Percentiles rank a stretch among this genome's conserved stretches.
phyloP scores from a whole-genome alignment of 2,888 invertebrate species.

The Sepiola atlantica region DNA sequence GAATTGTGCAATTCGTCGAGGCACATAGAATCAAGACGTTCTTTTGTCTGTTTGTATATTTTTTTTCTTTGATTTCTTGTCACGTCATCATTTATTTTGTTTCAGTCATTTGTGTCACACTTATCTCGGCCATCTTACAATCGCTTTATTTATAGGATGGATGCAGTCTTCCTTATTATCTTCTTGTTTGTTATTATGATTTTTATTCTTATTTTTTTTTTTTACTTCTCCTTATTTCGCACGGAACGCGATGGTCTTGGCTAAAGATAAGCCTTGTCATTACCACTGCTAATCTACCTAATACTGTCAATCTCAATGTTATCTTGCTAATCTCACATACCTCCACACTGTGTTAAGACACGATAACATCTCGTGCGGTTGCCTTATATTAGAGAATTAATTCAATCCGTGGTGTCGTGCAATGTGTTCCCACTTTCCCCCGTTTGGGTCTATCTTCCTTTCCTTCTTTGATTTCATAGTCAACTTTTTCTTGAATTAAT shows the following conservation, averaged over 20 bases:
- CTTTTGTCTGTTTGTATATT: too few relatives aligned
- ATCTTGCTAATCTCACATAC: slow-evolving; percentile 13
- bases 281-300: neutral
- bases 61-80: neutral
- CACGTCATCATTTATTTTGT: neutral
- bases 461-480: neutral
- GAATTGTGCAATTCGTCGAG: neutral
- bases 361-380: neutral
- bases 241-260: neutral
- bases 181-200: too few relatives aligned
- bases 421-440: neutral
- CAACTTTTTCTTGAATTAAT: too few relatives aligned
- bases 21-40: too few relatives aligned
- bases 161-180: neutral
- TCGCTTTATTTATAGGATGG: neutral
- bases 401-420: neutral
- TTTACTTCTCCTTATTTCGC: neutral
- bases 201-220: too few relatives aligned
- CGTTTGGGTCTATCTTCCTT: neutral
- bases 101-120: neutral
- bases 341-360: neutral
- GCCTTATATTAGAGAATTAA: neutral
- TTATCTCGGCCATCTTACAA: neutral
- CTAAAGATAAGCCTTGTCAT: neutral
- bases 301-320: neutral